Evolutionary conservation across 1,140 invertebrate species (phyloP).

Genomic region (Drosophila lowei): DNA sequence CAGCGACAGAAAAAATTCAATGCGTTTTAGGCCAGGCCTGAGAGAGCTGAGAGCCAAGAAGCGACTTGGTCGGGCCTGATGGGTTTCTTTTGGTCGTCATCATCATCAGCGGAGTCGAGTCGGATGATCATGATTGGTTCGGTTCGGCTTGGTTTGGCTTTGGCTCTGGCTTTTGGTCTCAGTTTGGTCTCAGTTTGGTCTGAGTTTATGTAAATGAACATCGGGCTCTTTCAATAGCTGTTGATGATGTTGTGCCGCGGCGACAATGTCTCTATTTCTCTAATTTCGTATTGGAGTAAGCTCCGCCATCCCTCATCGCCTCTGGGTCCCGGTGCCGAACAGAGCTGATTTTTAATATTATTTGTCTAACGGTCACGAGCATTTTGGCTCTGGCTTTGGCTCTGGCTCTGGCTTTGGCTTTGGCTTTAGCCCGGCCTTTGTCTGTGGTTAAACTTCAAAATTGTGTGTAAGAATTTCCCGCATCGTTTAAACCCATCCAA

Average conservation of each 20-base stretch:
- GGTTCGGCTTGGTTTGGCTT: conserved; percentile 19
- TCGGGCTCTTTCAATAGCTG: conserved; percentile 70
- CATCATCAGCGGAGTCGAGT: neutral
- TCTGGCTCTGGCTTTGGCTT: conserved; percentile 25
- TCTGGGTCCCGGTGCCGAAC: neutral
- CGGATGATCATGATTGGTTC: conserved; percentile 5
- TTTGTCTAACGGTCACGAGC: conserved; percentile 79
- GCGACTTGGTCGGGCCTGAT: conserved; percentile 10
- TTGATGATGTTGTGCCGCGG: conserved; percentile 75
- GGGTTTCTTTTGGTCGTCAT: conserved; percentile 48
- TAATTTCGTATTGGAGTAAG: conserved; percentile 59
- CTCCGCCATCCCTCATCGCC: conserved; percentile 36
- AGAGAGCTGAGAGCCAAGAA: neutral
- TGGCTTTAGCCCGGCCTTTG: conserved; percentile 26
- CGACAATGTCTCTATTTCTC: conserved; percentile 80
- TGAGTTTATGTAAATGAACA: conserved; percentile 60
- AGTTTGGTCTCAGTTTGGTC: conserved; percentile 11
- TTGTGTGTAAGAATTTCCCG: conserved; percentile 70
- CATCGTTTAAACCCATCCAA: conserved; percentile 75
- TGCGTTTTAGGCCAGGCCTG: conserved; percentile 64
- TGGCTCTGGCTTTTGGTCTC: too few species aligned
- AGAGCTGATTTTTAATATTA: conserved; percentile 75
- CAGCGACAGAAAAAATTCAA: conserved; percentile 64
- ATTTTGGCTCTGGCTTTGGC: conserved; percentile 57
- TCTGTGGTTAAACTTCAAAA: conserved; percentile 59